Conservation (phyloP, 2,113 vertebrate genomes). For the Paralichthys olivaceus region DNA sequence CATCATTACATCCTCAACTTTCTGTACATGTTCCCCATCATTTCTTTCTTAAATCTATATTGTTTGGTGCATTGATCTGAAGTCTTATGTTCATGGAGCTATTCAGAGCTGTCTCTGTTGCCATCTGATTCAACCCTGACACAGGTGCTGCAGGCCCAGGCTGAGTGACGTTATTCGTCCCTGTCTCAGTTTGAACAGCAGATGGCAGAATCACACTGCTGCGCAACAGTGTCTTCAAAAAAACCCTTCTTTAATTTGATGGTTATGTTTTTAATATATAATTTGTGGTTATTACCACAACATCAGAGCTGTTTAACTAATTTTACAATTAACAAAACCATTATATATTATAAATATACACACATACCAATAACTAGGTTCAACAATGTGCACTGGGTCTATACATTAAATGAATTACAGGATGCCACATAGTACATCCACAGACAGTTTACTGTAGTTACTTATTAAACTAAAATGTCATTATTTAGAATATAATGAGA, state of each 20-base stretch:
- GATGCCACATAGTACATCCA: neutral
- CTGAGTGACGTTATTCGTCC: neutral
- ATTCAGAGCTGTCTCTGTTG: neutral
- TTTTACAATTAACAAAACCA: too few species aligned
- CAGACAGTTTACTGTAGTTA: neutral
- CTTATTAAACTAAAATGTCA: neutral
- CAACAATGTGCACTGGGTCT: neutral
- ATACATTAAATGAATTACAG: neutral
- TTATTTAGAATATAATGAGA: neutral
- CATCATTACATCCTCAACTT: neutral
- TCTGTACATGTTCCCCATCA: neutral
- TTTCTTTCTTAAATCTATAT: neutral
- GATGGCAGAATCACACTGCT: slow-evolving; percentile 55
- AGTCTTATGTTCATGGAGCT: neutral
- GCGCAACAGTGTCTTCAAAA: too few species aligned
- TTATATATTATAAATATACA: neutral
- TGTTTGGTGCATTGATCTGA: neutral
- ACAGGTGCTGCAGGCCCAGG: too few species aligned
- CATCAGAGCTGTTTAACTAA: too few species aligned
- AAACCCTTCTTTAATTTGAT: too few species aligned
- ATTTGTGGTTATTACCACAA: too few species aligned
- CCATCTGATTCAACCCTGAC: neutral
- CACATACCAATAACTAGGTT: neutral
- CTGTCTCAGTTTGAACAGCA: slow-evolving; percentile 42
- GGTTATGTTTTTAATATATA: too few species aligned